A percentile compares a stretch with the other conserved stretches of the same genome.
phyloP scores from a whole-genome alignment of 2,888 invertebrate genomes.

The Falcaria lacertinaria region DNA sequence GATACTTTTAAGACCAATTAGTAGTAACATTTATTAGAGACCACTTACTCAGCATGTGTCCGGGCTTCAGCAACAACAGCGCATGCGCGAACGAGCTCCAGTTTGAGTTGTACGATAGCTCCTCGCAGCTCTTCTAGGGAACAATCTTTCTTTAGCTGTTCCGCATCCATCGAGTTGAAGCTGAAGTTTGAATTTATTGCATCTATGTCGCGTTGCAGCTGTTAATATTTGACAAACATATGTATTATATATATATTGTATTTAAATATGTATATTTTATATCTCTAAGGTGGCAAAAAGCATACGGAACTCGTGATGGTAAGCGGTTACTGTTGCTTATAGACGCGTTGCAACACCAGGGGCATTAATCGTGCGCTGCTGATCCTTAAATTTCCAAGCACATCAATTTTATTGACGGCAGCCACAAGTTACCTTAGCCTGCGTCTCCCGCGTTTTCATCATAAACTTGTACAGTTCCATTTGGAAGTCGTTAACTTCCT shows the following conservation, averaged over 20 bases:
- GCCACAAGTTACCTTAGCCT: slow-evolving; percentile 69
- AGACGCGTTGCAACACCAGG: no score
- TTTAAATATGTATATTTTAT: no score
- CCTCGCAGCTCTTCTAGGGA: slow-evolving; percentile 57
- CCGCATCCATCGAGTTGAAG: slow-evolving; percentile 40
- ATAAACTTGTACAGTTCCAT: slow-evolving; percentile 82
- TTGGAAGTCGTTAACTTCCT: slow-evolving; percentile 83
- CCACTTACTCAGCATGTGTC: slow-evolving; percentile 68
- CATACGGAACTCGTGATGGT: no score
- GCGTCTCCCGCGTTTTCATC: slow-evolving; percentile 71
- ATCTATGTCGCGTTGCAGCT: slow-evolving; percentile 60
- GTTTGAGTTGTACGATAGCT: slow-evolving; percentile 57
- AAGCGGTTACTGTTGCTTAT: no score
- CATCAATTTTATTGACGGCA: no score
- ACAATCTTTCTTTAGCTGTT: slow-evolving; percentile 55
- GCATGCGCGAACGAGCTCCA: slow-evolving; percentile 65
- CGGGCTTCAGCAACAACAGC: slow-evolving; percentile 68
- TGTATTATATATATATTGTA: no score
- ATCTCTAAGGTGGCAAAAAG: no score
- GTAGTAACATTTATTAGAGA: no score
- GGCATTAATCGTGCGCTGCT: no score
- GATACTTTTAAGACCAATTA: no score
- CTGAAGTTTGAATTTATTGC: slow-evolving; percentile 41
- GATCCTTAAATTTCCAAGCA: no score
- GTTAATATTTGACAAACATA: slow-evolving; percentile 9